These are phyloP conservation scores for Blera fallax DNA, from an alignment of 2,888 invertebrate genomes.

Conservation along the genomic window DNA sequence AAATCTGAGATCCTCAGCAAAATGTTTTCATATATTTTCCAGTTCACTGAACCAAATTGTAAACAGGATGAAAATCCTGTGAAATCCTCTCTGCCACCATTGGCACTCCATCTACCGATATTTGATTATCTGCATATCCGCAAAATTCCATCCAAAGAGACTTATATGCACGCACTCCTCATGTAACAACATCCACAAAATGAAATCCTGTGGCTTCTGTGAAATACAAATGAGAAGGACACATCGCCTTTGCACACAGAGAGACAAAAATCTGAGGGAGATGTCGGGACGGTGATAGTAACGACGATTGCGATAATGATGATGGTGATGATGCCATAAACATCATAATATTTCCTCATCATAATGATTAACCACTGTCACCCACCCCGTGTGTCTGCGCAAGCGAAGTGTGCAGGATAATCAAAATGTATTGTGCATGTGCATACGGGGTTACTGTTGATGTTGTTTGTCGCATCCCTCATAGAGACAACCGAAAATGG, in stretches of 20 bases:
- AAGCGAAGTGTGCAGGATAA: conserved; percentile 32
- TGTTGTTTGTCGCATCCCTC: conserved; percentile 1
- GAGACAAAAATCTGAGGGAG: conserved; percentile 18
- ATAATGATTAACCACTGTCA: conserved; percentile 59
- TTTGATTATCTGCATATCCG: conserved; percentile 53
- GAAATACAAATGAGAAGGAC: conserved; percentile 36
- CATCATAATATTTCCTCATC: conserved; percentile 67
- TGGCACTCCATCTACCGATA: background rate
- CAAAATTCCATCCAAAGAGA: conserved; percentile 31
- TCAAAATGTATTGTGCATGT: conserved; percentile 51
- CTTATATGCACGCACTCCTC: conserved; percentile 16
- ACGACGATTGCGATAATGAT: conserved; percentile 39
- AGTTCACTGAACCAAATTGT: conserved; percentile 48
- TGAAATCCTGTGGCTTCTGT: conserved; percentile 23
- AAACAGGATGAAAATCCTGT: conserved; percentile 52
- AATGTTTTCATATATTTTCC: conserved; percentile 45
- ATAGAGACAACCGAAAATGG: conserved; percentile 33
- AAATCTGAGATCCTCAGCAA: conserved; percentile 42
- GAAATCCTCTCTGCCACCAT: conserved; percentile 9
- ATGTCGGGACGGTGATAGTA: background rate
- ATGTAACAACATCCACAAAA: conserved; percentile 10
- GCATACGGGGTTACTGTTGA: conserved; percentile 26
- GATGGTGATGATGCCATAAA: conserved; percentile 63
- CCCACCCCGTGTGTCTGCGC: conserved; percentile 20
- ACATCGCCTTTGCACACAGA: background rate